Percentiles rank a stretch among this genome's conserved stretches.
Evolutionary conservation across 2,797 vertebrate genomes (phyloP).

Genomic region (Dendrocincla fuliginosa): DNA sequence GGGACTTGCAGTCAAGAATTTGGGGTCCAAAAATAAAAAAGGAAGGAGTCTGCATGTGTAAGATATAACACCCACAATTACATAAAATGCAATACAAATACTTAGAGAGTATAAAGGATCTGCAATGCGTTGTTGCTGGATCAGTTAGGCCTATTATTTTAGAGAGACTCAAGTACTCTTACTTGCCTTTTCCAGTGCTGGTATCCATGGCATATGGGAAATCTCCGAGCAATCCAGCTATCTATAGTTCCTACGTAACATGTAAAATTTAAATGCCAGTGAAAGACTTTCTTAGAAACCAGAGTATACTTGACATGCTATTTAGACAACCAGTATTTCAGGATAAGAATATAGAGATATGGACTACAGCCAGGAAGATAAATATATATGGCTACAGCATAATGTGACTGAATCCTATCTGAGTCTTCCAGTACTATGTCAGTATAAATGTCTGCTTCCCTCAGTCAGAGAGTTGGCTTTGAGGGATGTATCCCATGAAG

Average conservation of each 20-base stretch:
- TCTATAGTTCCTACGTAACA: neutral
- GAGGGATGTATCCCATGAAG: rapidly evolving
- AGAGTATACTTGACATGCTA: neutral
- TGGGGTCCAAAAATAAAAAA: too few species aligned
- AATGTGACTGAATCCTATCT: neutral
- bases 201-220: neutral
- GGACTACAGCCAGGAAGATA: neutral
- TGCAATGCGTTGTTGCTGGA: neutral
- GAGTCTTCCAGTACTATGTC: neutral
- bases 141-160: neutral
- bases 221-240: neutral
- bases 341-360: neutral
- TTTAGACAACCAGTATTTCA: neutral
- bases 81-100: neutral
- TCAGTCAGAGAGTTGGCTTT: neutral
- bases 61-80: neutral
- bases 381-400: neutral
- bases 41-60: neutral
- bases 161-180: neutral
- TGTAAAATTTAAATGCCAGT: neutral
- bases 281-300: neutral
- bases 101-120: neutral
- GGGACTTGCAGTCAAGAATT: neutral
- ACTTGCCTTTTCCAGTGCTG: neutral
- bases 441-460: neutral